A percentile compares a stretch with the other conserved stretches of the same genome.
These are phyloP conservation scores for Festucalex cinctus DNA, from an alignment of 2,113 vertebrate genomes.

Conservation along the genomic window DNA sequence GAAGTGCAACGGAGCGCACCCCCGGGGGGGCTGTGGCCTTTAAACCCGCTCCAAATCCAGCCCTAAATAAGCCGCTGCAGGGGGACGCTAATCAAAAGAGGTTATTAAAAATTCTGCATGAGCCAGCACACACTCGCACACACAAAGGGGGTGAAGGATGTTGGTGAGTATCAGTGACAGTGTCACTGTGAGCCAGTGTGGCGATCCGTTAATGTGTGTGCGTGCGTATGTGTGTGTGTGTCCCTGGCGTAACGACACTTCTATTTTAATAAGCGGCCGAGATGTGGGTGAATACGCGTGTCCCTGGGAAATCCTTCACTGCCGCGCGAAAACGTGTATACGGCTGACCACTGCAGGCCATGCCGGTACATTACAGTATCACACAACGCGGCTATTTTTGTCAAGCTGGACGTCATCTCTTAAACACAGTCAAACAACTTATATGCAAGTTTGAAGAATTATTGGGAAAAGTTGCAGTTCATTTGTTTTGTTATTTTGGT, in stretches of 20 bases:
- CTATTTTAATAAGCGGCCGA: constrained; percentile 65
- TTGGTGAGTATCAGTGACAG: constrained; percentile 53
- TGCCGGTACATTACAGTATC: constrained; percentile 15
- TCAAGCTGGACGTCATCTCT: constrained; percentile 26
- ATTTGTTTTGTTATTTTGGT: neutral
- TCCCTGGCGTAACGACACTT: constrained; percentile 57
- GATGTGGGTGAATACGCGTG: constrained; percentile 60
- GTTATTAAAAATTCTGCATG: constrained; percentile 73
- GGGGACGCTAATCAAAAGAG: constrained; percentile 77
- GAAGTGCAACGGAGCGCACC: constrained; percentile 71
- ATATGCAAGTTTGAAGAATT: constrained; percentile 1
- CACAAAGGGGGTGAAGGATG: constrained; percentile 52
- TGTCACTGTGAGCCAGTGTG: constrained; percentile 43
- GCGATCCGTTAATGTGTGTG: constrained; percentile 24
- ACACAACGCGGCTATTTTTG: constrained; percentile 8
- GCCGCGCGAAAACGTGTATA: constrained; percentile 39
- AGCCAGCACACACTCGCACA: constrained; percentile 50
- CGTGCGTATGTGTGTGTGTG: constrained; percentile 27
- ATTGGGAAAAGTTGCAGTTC: too few relatives aligned
- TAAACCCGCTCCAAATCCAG: constrained; percentile 78
- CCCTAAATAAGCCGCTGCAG: constrained; percentile 74
- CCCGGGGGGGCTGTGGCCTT: constrained; percentile 71
- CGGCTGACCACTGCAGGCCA: constrained; percentile 53
- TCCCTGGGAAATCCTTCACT: constrained; percentile 66
- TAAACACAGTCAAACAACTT: neutral